Evolutionary conservation across 2,113 vertebrate species (phyloP).

Genomic region (Sterrhoptilus dennistouni): DNA sequence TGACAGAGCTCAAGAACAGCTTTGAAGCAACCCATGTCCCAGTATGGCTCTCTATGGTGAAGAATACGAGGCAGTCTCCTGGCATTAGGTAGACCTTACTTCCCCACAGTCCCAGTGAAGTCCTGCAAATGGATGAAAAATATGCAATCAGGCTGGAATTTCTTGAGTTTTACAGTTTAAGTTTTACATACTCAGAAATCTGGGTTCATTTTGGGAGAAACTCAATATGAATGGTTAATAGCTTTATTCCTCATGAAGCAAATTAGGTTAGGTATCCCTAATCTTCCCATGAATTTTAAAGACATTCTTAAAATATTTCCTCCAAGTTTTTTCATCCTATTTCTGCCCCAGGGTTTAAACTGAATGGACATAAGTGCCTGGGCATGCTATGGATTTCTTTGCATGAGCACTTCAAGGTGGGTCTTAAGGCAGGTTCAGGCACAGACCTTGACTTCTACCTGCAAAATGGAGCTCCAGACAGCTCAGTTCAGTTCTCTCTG

Average conservation of each 20-base stretch:
- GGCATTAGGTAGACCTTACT: background rate
- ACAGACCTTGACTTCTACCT: background rate
- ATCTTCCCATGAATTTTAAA: background rate
- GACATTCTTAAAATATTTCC: background rate
- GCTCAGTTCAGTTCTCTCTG: background rate
- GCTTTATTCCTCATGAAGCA: background rate
- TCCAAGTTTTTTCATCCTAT: background rate
- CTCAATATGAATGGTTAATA: background rate
- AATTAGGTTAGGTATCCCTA: background rate
- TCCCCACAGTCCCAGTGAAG: background rate
- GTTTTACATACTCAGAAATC: background rate
- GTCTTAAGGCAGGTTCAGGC: background rate
- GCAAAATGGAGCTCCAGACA: background rate
- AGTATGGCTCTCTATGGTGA: rapidly evolving
- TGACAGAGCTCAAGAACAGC: background rate
- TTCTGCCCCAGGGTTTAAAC: background rate
- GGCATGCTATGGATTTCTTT: background rate
- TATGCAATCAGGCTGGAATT: background rate
- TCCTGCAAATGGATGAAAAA: background rate
- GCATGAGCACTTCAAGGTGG: rapidly evolving
- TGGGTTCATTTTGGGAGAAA: background rate
- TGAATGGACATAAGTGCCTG: background rate
- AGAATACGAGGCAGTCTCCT: rapidly evolving
- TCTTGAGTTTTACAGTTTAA: background rate
- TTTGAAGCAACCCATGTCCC: background rate